Conservation (phyloP, 2,113 vertebrate species). For the Gymnarchus niloticus region DNA sequence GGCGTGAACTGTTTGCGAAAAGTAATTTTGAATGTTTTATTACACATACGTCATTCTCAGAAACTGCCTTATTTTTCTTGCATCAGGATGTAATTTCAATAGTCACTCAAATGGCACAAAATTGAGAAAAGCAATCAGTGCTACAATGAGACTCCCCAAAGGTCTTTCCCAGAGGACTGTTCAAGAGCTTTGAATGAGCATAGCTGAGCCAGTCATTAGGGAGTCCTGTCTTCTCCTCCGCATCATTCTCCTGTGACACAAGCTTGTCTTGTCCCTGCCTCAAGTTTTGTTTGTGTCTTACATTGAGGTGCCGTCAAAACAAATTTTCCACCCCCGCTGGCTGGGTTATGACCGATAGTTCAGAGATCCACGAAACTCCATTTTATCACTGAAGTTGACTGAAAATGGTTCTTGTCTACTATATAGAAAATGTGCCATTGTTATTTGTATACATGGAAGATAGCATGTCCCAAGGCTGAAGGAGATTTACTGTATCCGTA, state of each 20-base stretch:
- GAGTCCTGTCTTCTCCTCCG: background rate
- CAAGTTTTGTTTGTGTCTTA: conserved; percentile 32
- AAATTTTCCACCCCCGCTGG: background rate
- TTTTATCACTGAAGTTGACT: background rate
- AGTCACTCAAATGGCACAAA: background rate
- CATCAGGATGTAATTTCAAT: background rate
- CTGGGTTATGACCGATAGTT: background rate
- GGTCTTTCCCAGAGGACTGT: background rate
- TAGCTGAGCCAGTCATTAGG: background rate
- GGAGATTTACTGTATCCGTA: no score
- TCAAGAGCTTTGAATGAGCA: background rate
- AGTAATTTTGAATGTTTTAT: no score
- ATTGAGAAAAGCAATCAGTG: background rate
- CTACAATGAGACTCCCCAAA: background rate
- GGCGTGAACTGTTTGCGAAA: no score
- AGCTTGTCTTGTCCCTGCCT: conserved; percentile 21
- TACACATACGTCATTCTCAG: no score
- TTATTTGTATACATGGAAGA: no score
- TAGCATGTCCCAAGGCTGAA: no score
- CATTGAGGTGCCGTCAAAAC: conserved; percentile 7
- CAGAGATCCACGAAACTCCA: background rate
- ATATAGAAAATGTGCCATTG: no score
- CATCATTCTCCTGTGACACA: conserved; percentile 26
- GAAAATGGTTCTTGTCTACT: no score
- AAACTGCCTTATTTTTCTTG: background rate